These are phyloP conservation scores for Ceriagrion tenellum DNA, from an alignment of 2,888 invertebrate species.

Conservation along the genomic window DNA sequence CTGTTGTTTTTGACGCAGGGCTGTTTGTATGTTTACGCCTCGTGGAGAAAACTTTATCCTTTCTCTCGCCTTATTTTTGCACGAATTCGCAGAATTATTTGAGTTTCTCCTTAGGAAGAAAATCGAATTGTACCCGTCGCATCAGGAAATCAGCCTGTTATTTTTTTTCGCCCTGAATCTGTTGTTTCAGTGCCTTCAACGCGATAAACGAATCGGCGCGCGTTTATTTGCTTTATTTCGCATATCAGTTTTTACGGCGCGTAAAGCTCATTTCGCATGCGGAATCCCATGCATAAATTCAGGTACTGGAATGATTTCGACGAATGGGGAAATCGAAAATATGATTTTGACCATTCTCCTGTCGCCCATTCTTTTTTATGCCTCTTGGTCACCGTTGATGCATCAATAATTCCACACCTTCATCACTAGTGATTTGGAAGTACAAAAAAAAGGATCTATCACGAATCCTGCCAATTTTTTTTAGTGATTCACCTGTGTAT, in stretches of 20 bases:
- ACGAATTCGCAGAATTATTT: not conserved
- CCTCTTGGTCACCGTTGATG: not conserved
- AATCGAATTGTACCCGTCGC: not conserved
- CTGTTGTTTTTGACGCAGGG: too few relatives aligned
- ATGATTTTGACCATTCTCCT: not conserved
- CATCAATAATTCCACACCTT: not conserved
- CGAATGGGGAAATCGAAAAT: not conserved
- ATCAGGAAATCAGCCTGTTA: not conserved
- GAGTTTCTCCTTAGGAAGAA: not conserved
- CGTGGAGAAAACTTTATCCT: not conserved
- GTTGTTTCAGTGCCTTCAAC: not conserved
- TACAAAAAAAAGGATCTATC: too few relatives aligned
- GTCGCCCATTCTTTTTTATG: not conserved
- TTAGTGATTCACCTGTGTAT: too few relatives aligned
- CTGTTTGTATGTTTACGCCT: too few relatives aligned
- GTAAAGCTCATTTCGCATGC: not conserved
- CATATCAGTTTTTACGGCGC: not conserved
- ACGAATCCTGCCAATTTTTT: too few relatives aligned
- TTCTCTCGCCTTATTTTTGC: not conserved
- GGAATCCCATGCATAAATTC: not conserved
- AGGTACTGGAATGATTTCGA: not conserved
- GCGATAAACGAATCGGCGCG: not conserved
- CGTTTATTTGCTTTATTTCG: not conserved
- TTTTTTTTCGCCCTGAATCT: not conserved
- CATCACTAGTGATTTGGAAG: not conserved